Conservation (phyloP, 2,113 vertebrate species). For the Chaenocephalus aceratus region DNA sequence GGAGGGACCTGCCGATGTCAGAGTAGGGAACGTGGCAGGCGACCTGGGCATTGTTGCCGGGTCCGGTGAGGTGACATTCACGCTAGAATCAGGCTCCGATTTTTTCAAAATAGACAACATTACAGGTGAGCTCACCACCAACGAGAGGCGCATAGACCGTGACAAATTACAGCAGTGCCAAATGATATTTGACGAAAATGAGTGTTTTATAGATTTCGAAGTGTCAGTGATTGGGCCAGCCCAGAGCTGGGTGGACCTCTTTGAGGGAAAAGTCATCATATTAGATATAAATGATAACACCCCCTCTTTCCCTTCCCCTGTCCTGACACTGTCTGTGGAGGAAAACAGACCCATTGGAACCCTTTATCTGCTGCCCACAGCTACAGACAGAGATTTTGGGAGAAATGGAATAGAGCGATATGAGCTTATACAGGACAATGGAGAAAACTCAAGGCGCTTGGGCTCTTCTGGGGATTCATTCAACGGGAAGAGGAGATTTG, state of each 20-base stretch:
- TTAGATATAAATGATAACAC: slow-evolving; percentile 99
- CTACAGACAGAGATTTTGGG: slow-evolving; percentile 97
- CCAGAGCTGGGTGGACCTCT: slow-evolving; percentile 98
- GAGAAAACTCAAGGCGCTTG: slow-evolving; percentile 85
- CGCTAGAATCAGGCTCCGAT: slow-evolving; percentile 96
- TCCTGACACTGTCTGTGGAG: slow-evolving; percentile 97
- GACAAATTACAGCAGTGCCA: slow-evolving; percentile 99
- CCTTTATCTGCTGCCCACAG: slow-evolving; percentile 95
- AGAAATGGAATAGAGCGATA: slow-evolving; percentile 97
- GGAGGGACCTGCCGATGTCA: slow-evolving; percentile 95
- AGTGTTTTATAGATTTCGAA: slow-evolving; percentile 98
- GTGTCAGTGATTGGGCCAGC: slow-evolving; percentile 98
- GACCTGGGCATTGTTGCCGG: slow-evolving; percentile 95
- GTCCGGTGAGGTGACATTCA: slow-evolving; percentile 97
- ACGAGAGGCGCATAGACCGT: slow-evolving; percentile 96
- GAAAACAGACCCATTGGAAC: slow-evolving; percentile 98
- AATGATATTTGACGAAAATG: slow-evolving; percentile 99
- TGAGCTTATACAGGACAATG: slow-evolving; percentile 94
- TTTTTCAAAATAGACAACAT: slow-evolving; percentile 99
- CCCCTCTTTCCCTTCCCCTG: slow-evolving; percentile 96
- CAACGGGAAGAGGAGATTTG: slow-evolving; percentile 84
- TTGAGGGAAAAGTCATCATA: slow-evolving; percentile 96
- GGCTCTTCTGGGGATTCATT: slow-evolving; percentile 79
- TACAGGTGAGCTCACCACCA: slow-evolving; percentile 97
- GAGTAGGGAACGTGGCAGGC: slow-evolving; percentile 95